These are phyloP conservation scores for Burhinus oedicnemus DNA, from an alignment of 2,113 vertebrate species.

Conservation along the genomic window DNA sequence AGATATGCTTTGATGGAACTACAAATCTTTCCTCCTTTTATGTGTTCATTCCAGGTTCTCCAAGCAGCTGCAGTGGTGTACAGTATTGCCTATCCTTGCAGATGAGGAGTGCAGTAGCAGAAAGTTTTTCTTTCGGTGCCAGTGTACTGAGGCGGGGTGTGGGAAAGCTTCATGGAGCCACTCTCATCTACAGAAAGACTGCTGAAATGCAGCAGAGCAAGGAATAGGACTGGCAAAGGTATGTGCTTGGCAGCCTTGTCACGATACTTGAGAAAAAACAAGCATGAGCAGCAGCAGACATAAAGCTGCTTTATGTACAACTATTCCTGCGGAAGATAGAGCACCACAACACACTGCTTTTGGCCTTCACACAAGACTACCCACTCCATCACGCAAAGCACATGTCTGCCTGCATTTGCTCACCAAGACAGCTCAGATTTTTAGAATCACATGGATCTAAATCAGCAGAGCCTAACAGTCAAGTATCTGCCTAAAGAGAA, in stretches of 20 bases:
- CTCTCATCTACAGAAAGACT: background rate
- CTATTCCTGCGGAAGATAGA: background rate
- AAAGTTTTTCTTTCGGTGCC: background rate
- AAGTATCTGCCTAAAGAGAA: background rate
- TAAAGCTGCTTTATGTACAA: background rate
- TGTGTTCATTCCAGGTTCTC: background rate
- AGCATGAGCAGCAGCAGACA: background rate
- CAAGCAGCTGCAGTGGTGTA: background rate
- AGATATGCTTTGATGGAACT: background rate
- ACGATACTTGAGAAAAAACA: background rate
- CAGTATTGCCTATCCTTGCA: background rate
- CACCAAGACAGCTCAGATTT: background rate
- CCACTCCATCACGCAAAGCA: background rate
- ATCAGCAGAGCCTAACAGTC: background rate
- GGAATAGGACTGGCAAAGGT: background rate
- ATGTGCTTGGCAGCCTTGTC: background rate
- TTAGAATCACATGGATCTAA: background rate
- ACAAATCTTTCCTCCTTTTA: background rate
- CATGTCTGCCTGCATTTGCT: background rate
- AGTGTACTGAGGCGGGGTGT: background rate
- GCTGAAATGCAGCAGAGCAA: background rate
- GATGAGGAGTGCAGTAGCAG: background rate
- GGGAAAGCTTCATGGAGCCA: background rate
- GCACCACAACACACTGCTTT: background rate
- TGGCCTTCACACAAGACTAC: background rate